phyloP scores from a whole-genome alignment of 2,888 invertebrate species.

The Pyrocoelia pectoralis region DNA sequence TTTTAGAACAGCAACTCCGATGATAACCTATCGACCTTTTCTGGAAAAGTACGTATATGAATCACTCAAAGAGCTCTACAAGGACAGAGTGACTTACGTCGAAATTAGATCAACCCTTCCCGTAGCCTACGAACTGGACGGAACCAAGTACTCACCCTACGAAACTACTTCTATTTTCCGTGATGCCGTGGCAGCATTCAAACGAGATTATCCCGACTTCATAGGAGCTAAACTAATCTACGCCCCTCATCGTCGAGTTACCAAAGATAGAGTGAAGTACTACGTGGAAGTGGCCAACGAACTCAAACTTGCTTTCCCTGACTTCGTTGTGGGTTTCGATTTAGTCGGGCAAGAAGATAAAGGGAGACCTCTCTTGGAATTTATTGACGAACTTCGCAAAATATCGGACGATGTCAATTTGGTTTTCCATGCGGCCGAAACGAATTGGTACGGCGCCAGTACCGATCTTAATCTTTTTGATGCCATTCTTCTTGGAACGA shows the following conservation, averaged over 20 bases:
- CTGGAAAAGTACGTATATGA: constrained; percentile 65
- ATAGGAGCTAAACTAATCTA: constrained; percentile 69
- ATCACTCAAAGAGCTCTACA: constrained; percentile 65
- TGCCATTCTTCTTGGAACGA: constrained; percentile 76
- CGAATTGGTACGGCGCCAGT: constrained; percentile 73
- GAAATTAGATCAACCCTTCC: constrained; percentile 67
- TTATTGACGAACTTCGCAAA: constrained; percentile 61
- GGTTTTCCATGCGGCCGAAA: constrained; percentile 86
- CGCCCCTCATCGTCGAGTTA: constrained; percentile 65
- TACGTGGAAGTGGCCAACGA: not conserved
- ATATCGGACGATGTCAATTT: constrained; percentile 66
- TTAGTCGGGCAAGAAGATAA: constrained; percentile 82
- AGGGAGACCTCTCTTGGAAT: constrained; percentile 70
- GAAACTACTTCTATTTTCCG: constrained; percentile 63
- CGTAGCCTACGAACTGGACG: constrained; percentile 66
- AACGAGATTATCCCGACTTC: constrained; percentile 65
- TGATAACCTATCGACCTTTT: constrained; percentile 65
- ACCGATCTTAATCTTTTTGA: constrained; percentile 80
- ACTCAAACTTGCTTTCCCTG: not conserved
- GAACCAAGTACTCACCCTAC: constrained; percentile 59
- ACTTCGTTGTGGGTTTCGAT: constrained; percentile 37
- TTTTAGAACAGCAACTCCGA: constrained; percentile 61
- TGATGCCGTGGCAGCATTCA: constrained; percentile 63
- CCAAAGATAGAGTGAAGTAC: constrained; percentile 39
- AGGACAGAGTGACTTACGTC: constrained; percentile 70